Base-by-base conservation (phyloP, 2,888 invertebrate species). In the Galerucella calmariensis region DNA sequence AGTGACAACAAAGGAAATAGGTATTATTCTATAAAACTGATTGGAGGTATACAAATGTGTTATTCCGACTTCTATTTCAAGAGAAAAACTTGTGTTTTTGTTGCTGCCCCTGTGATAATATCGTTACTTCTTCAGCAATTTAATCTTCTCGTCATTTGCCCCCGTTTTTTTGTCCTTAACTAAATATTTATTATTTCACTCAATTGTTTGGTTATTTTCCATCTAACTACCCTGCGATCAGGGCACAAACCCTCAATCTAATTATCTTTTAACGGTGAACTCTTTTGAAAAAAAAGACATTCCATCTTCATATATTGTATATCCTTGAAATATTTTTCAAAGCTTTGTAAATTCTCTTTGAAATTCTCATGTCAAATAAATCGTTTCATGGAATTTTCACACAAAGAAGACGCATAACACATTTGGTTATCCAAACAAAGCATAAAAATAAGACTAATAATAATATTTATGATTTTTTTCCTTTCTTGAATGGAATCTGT, bases 351-450 rank as follows among this genome's bases (percentile, higher is more conserved):
- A 24, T 72, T 59, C 14, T 58, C 72, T 72, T 72, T 72, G 72
- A 72, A 72, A 46, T 44, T 51, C 8, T 58, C 35, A 66, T 67
- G 58, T 59, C 72, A 67, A 46, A 74, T 71, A 71, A 74, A 71
- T 74, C 63, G 62, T 62, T 67, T 71, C 16, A 67, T 67, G 67
- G 56, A 67, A 59, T 59, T 70, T 65, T 68, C 62, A 12, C 48
- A 72, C 72, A 75, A 62, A 68, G 69, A 63, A 67, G 69, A 70
- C 53, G 70, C 61, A 69, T 20, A 70, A 68, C 68, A 74, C 74
- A 76, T 76, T 72, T 76, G 76, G 68, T 69, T 46, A 72, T 56
- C 66, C 69, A 69, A 76, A 76, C 72, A 76, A 76, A 76, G 72
- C 63, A 69, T 74, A 69, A 76, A 20, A 74, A 72, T 69, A 61